Conservation (phyloP, 2,797 vertebrate genomes). For the Cossypha caffra region DNA sequence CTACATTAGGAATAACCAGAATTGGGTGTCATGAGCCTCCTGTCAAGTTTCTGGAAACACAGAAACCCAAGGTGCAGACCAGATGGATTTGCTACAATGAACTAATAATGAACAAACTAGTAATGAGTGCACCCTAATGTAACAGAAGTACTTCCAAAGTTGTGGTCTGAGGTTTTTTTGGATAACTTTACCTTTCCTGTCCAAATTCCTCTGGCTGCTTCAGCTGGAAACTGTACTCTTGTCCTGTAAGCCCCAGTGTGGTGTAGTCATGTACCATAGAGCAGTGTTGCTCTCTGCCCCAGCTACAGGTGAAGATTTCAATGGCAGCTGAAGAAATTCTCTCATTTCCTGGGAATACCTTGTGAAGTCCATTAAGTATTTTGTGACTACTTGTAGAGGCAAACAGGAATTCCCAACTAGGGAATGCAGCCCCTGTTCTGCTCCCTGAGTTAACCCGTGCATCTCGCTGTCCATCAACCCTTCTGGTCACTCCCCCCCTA, state of each 20-base stretch:
- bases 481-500: too few relatives aligned
- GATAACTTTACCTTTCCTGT: neutral
- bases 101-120: neutral
- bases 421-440: too few relatives aligned
- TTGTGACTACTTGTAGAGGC: neutral
- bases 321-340: neutral
- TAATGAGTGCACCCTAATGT: neutral
- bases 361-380: neutral
- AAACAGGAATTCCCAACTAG: too few relatives aligned
- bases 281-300: neutral
- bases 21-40: neutral
- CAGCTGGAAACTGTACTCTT: neutral
- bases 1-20: neutral
- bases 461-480: too few relatives aligned
- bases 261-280: fast-evolving
- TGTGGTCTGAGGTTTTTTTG: neutral
- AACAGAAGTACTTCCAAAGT: neutral
- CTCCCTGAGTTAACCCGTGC: too few relatives aligned
- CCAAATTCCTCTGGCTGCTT: neutral
- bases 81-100: neutral
- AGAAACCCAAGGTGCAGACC: neutral
- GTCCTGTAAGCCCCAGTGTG: neutral
- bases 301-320: neutral
- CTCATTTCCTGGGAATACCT: neutral
- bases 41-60: neutral